Evolutionary conservation across 2,888 invertebrate genomes (phyloP).

Genomic region (Apotomis capreana): DNA sequence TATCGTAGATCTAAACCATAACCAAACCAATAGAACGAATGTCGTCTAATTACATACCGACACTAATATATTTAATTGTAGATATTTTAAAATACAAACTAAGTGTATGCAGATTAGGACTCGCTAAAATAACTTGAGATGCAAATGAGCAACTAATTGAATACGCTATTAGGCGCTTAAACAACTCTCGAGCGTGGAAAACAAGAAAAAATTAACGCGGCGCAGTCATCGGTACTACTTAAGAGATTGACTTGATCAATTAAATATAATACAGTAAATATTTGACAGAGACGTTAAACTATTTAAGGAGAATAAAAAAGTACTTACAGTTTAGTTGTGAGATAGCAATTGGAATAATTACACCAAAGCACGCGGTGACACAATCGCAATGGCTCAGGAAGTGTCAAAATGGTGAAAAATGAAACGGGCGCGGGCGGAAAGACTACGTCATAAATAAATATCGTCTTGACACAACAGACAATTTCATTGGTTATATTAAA

Average conservation of each 20-base stretch:
- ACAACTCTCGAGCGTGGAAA: conserved; percentile 25
- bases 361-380: conserved; percentile 42
- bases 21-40: background rate
- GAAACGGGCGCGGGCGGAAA: conserved; percentile 16
- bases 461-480: background rate
- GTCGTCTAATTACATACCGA: conserved; percentile 1
- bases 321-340: conserved; percentile 33
- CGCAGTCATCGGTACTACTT: conserved; percentile 13
- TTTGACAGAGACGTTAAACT: background rate
- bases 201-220: conserved; percentile 32
- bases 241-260: background rate
- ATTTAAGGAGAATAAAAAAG: conserved; percentile 6
- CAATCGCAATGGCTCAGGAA: conserved; percentile 36
- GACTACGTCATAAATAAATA: conserved; percentile 13
- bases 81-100: background rate
- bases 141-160: conserved; percentile 31
- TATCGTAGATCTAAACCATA: background rate
- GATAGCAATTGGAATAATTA: conserved; percentile 24
- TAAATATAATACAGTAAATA: background rate
- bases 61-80: background rate
- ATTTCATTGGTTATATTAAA: conserved; percentile 5
- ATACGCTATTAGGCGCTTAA: conserved; percentile 27
- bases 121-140: conserved; percentile 6
- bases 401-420: conserved; percentile 18
- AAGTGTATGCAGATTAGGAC: background rate